Conservation (phyloP, 2,888 invertebrate genomes). For the Parapristionchus giblindavisi region DNA sequence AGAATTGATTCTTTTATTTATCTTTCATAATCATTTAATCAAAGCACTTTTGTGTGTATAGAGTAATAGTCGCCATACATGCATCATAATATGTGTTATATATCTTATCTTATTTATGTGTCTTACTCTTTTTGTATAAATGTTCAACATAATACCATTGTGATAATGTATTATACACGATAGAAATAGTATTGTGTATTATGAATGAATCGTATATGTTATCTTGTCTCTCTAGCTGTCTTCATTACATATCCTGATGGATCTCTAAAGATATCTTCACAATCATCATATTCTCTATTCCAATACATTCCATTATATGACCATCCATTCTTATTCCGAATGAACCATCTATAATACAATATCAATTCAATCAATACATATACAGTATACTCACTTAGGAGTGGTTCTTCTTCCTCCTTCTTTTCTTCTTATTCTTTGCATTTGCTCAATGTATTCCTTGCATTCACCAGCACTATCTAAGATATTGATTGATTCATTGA, state of each 20-base stretch:
- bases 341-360: constrained; percentile 11
- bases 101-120: too few relatives aligned
- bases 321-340: not conserved
- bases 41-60: too few relatives aligned
- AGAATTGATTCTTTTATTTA: too few relatives aligned
- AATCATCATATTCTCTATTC: constrained; percentile 28
- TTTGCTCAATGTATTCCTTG: constrained; percentile 25
- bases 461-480: constrained; percentile 16
- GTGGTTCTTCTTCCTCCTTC: constrained; percentile 32
- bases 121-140: too few relatives aligned
- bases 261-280: constrained; percentile 26
- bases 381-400: constrained; percentile 9
- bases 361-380: not conserved
- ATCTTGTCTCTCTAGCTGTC: constrained; percentile 25
- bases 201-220: not conserved
- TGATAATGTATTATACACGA: too few relatives aligned
- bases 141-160: too few relatives aligned
- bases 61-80: too few relatives aligned
- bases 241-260: not conserved
- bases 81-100: too few relatives aligned
- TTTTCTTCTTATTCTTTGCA: constrained; percentile 27
- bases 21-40: too few relatives aligned
- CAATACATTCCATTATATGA: constrained; percentile 12
- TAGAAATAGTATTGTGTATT: constrained; percentile 9
- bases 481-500: not conserved